Conservation (phyloP, 92 coral and sea anemone species). For the Actinostola sp. region DNA sequence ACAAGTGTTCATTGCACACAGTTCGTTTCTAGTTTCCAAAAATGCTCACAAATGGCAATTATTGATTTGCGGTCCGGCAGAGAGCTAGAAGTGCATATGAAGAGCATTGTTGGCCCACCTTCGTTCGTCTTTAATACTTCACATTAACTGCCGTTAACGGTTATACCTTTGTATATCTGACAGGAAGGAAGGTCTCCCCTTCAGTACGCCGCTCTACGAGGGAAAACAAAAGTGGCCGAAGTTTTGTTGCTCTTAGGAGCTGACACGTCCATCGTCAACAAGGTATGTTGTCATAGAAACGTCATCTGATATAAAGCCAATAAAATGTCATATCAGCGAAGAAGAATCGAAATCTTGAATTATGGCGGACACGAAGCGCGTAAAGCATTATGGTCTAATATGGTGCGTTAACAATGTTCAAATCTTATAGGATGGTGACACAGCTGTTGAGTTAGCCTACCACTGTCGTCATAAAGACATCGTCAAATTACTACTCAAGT, state of each 20-base stretch:
- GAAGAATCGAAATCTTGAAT: not conserved
- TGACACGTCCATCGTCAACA: constrained; percentile 58
- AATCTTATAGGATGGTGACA: constrained; percentile 61
- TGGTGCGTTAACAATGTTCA: no score
- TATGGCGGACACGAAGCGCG: no score
- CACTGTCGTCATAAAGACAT: constrained; percentile 70
- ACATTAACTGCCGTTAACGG: no score
- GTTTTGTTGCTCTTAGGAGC: constrained; percentile 73
- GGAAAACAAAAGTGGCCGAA: constrained; percentile 76
- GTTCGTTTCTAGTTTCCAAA: no score
- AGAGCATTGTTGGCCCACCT: no score
- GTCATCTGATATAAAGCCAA: not conserved
- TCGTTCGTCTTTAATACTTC: not conserved
- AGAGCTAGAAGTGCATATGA: no score
- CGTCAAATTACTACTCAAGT: constrained; percentile 54
- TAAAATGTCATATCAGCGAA: no score
- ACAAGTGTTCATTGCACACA: no score
- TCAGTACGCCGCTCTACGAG: constrained; percentile 82
- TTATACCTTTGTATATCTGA: not conserved
- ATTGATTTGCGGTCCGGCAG: no score
- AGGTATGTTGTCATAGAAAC: constrained; percentile 31
- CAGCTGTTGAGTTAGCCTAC: constrained; percentile 81
- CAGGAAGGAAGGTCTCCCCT: constrained; percentile 82
- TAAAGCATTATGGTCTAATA: no score
- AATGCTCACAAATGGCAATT: no score